Evolutionary conservation across 2,888 invertebrate genomes (phyloP).

Genomic region (Dendrolimus houi): DNA sequence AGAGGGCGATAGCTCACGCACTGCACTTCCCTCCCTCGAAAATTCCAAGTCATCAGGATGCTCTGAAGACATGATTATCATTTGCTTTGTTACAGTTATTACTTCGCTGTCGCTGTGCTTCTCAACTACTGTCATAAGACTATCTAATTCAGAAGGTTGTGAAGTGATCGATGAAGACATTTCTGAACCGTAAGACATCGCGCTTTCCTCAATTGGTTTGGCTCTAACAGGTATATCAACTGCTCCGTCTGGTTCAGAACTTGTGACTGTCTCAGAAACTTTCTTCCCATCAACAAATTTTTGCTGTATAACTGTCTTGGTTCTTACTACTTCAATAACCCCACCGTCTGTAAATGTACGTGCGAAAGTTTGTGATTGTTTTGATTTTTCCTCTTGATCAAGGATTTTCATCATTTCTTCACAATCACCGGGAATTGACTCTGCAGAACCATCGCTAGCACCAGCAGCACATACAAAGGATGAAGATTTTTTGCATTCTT

Average conservation of each 20-base stretch:
- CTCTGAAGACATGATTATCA: slow-evolving; percentile 46
- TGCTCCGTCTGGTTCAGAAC: slow-evolving; percentile 44
- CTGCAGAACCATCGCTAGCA: slow-evolving; percentile 65
- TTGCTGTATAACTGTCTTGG: slow-evolving; percentile 65
- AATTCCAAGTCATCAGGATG: slow-evolving; percentile 63
- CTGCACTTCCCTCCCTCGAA: slow-evolving; percentile 53
- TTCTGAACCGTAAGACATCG: slow-evolving; percentile 65
- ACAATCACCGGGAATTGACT: slow-evolving; percentile 76
- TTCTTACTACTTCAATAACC: slow-evolving; percentile 58
- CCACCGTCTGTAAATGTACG: slow-evolving; percentile 47
- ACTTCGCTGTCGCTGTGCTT: slow-evolving; percentile 62
- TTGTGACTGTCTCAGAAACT: slow-evolving; percentile 60
- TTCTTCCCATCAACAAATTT: slow-evolving; percentile 67
- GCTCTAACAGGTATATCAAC: slow-evolving; percentile 61
- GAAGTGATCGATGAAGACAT: slow-evolving; percentile 71
- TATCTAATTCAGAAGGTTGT: slow-evolving; percentile 69
- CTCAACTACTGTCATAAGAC: slow-evolving; percentile 67
- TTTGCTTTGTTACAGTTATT: slow-evolving; percentile 55
- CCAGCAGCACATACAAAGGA: slow-evolving; percentile 66
- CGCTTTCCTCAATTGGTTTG: slow-evolving; percentile 48
- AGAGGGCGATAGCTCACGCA: slow-evolving; percentile 70
- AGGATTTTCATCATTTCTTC: slow-evolving; percentile 77
- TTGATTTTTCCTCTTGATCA: slow-evolving; percentile 68
- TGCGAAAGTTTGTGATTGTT: slow-evolving; percentile 31
- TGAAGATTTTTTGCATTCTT: slow-evolving; percentile 59